Evolutionary conservation across 2,888 invertebrate species (phyloP), one percentile per base, ranked within the genome.

Genomic region (Hirudinaria manillensis): DNA sequence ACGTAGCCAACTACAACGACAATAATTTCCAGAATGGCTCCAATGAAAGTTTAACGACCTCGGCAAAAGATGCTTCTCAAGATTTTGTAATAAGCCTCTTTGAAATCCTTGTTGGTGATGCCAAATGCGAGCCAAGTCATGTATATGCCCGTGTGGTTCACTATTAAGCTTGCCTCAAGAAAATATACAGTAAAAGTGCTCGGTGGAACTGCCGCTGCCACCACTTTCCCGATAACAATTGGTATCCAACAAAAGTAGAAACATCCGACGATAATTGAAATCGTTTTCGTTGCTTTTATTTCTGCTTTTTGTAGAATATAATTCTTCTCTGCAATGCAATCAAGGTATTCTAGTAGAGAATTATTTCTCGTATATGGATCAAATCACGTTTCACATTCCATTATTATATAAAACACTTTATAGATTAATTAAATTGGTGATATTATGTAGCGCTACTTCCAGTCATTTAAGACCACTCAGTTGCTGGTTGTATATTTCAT

Each of bases 41-140:
- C 45, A 45, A 10, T 10, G 16, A 45, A 45, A 45, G 45, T 45
- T 45, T 45, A 45, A 45, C 10, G 45, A 16, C 45, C 45, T 10
- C 45, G 45, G 16, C 10, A 16, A 16, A 45, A 16, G 45, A 45
- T 45, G 45, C 45, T 45, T 10, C 13, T 1, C 3, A 68, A 21
- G 1, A 68, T 10, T 68, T 68, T 68, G 7, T 10, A 34, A 34
- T 34, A 68, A 34, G 36, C 68, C 6, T 34, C 36, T 68, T 68
- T 68, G 34, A 32, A 34, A 36, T 68, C 36, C 36, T 68, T 68
- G 36, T 68, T 36, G n/a, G 68, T 68, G 19, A 68, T 68, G 29
- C 38, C 51, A 61, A 29, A 72, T 29, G 34, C 29, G 16, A 32
- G 29, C 55, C 36, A 74, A 3, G 51, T 68, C 19, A 68, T 61